A percentile compares a stretch with the other conserved stretches of the same genome.
phyloP scores from a whole-genome alignment of 2,888 invertebrate species.

The Meliscaeva auricollis region DNA sequence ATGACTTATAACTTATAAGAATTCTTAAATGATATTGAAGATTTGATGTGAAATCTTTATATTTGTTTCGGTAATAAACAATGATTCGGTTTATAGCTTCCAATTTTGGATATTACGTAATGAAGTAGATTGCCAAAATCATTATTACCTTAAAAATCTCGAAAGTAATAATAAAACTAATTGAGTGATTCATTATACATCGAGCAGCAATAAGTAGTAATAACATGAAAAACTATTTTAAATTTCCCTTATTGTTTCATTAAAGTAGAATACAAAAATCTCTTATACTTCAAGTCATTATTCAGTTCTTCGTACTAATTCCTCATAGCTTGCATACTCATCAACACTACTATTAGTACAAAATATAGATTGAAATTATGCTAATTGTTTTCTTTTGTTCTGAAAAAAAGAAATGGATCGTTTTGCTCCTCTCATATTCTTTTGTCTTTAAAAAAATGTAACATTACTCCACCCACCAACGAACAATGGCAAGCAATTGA shows the following conservation, averaged over 20 bases:
- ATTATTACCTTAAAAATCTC: too few species aligned
- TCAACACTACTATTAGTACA: slow-evolving; percentile 31
- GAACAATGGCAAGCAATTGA: slow-evolving; percentile 67
- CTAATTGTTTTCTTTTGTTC: slow-evolving; percentile 65
- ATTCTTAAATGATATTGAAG: too few species aligned
- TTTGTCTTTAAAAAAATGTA: slow-evolving; percentile 30
- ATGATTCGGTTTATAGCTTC: too few species aligned
- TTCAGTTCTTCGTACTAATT: slow-evolving; percentile 66
- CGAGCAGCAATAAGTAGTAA: too few species aligned
- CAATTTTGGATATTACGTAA: too few species aligned
- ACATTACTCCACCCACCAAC: slow-evolving; percentile 33
- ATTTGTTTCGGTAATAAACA: too few species aligned
- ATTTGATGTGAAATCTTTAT: too few species aligned
- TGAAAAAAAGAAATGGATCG: slow-evolving; percentile 3
- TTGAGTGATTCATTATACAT: too few species aligned
- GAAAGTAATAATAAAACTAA: too few species aligned
- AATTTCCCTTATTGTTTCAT: background rate
- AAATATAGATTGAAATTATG: slow-evolving; percentile 58
- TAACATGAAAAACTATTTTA: too few species aligned
- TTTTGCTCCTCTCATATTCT: slow-evolving; percentile 2
- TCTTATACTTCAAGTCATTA: slow-evolving; percentile 56
- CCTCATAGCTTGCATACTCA: slow-evolving; percentile 58
- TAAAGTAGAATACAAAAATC: slow-evolving; percentile 35
- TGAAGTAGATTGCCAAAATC: too few species aligned
- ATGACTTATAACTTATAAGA: too few species aligned